Evolutionary conservation across 1,140 invertebrate genomes (phyloP), one percentile per base, ranked within the genome.

Genomic region (Drosophila grimshawi): DNA sequence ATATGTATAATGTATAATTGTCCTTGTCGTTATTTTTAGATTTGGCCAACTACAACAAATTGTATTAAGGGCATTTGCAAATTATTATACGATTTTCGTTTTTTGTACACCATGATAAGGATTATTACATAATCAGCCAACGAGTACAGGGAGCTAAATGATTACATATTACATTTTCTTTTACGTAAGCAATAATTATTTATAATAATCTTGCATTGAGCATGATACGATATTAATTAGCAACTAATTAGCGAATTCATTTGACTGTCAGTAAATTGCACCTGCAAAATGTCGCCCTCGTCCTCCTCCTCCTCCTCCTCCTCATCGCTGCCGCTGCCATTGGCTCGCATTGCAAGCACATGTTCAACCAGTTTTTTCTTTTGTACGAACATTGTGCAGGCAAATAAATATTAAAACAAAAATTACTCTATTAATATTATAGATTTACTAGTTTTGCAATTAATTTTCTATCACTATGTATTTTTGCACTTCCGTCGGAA

Each of bases 331-430:
- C 74, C 62, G 32, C 79, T 86, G 43, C 66, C 78, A 57, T 56
- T 43, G 10, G 66, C 86, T 5, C 83, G 86, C 76, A 90, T 91
- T 52, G 86, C 90, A 60, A 90, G 51, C 11, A 90, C 90, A 83
- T 92, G 86, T 46, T 92, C 82, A n/a, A 91, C 90, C 52, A 92
- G 78, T 72, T 92, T 92, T 56, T 82, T 92, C 70, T 92, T 92
- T 57, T 92, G 90, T 39, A 92, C 90, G 66, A 92, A 92, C 90
- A 92, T 80, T 59, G 51, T 70, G 67, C 37, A 57, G 61, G 51
- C 66, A 72, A 43, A 6, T 37, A 5, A 37, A 69, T 64, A 39
- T 66, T 37, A 86, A 74, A 78, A 62, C 5, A 53, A 74, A 80
- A 80, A 39, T 61, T 64, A 69, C 41, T n/a, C 19, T 43, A 2